phyloP scores from a whole-genome alignment of 2,113 vertebrate genomes.

The Orycteropus afer region DNA sequence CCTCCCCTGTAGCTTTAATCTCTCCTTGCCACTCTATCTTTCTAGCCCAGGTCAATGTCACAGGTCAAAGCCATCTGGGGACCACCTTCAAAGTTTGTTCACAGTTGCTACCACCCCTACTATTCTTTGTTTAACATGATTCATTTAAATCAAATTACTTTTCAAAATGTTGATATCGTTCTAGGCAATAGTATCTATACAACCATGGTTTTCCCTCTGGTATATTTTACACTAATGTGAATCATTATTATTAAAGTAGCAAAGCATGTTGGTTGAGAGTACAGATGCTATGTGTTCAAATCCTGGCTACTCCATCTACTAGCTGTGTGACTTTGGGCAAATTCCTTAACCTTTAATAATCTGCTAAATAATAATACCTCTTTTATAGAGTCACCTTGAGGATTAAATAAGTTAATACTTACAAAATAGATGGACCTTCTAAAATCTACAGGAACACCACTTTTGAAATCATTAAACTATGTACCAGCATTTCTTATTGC shows the following conservation, averaged over 20 bases:
- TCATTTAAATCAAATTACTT: conserved; percentile 37
- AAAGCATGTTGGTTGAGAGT: background rate
- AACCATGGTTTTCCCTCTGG: background rate
- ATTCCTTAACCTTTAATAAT: conserved; percentile 1
- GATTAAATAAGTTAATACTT: background rate
- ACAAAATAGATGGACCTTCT: background rate
- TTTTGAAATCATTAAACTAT: background rate
- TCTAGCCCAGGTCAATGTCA: background rate
- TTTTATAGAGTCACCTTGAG: too few species aligned
- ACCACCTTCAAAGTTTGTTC: background rate
- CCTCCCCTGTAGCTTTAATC: background rate
- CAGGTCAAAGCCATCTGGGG: background rate
- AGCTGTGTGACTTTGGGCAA: background rate
- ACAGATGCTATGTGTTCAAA: background rate
- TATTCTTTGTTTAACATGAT: background rate
- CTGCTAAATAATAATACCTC: background rate
- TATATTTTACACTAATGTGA: background rate
- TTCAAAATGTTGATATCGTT: background rate
- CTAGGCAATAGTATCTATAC: background rate
- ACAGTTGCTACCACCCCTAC: background rate
- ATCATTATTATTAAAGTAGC: background rate
- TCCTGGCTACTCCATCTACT: background rate
- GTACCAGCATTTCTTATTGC: background rate
- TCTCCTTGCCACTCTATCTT: background rate
- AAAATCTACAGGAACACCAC: background rate